Evolutionary conservation across 2,888 invertebrate species (phyloP).

Genomic region (Diploptera punctata): DNA sequence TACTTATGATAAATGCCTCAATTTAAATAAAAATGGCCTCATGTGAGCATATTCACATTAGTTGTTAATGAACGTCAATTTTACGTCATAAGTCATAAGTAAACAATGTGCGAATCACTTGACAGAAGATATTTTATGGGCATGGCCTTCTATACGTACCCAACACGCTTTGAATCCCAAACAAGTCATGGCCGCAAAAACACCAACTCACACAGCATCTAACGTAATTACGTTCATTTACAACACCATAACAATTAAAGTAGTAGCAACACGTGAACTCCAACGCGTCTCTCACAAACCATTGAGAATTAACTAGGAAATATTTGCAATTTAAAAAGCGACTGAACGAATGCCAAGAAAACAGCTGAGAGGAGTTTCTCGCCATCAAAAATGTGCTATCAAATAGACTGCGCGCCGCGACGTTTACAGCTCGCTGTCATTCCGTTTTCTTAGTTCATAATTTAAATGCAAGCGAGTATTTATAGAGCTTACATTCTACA

Average conservation of each 20-base stretch:
- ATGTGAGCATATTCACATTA: too few relatives aligned
- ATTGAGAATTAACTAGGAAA: not conserved
- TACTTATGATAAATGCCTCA: too few relatives aligned
- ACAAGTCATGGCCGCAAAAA: not conserved
- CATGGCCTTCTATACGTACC: too few relatives aligned
- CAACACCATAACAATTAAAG: not conserved
- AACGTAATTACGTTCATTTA: too few relatives aligned
- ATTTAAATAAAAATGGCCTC: too few relatives aligned
- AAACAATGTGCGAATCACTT: too few relatives aligned
- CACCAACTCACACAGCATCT: not conserved
- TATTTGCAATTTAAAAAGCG: not conserved
- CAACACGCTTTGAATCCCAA: not conserved
- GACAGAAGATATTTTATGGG: too few relatives aligned
- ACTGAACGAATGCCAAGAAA: slow-evolving; percentile 10
- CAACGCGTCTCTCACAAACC: not conserved
- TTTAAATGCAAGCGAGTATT: too few relatives aligned
- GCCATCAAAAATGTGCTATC: not conserved
- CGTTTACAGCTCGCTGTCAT: not conserved
- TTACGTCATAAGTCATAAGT: too few relatives aligned
- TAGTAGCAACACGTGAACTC: not conserved
- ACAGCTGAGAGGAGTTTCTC: not conserved
- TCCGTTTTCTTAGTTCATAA: too few relatives aligned
- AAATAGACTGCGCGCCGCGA: not conserved
- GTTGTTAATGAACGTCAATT: too few relatives aligned
- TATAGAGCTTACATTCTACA: too few relatives aligned